A percentile compares a stretch with the other conserved stretches of the same genome.
These are phyloP conservation scores for Sporophila hypoxantha DNA, from an alignment of 2,113 vertebrate species.

Conservation along the genomic window DNA sequence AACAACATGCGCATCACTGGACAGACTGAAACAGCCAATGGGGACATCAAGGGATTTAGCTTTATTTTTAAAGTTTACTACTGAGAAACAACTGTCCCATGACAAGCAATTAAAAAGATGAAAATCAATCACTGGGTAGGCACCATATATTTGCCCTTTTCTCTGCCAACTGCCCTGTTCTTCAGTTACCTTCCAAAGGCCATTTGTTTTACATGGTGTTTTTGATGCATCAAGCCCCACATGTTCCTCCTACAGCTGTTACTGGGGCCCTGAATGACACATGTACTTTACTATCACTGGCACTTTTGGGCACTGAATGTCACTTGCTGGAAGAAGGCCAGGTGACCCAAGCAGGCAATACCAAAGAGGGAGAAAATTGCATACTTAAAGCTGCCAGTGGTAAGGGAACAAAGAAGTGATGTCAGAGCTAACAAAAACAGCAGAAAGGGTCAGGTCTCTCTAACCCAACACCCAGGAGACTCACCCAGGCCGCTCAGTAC, in stretches of 20 bases:
- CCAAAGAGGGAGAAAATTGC: not conserved
- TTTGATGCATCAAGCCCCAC: not conserved
- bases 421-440: not conserved
- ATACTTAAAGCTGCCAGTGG: not conserved
- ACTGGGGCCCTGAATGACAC: not conserved
- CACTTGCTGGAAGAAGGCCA: not conserved
- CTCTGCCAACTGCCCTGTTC: not conserved
- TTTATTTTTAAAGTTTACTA: constrained; percentile 16
- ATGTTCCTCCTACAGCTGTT: not conserved
- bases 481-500: constrained; percentile 87
- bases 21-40: not conserved
- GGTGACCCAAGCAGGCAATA: not conserved
- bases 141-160: not conserved
- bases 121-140: not conserved
- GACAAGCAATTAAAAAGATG: not conserved
- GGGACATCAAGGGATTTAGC: not conserved
- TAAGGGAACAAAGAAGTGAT: not conserved
- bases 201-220: not conserved
- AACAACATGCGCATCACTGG: not conserved
- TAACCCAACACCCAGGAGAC: constrained; percentile 13
- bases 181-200: not conserved
- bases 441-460: not conserved
- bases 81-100: not conserved
- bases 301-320: not conserved
- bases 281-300: not conserved